Base-by-base conservation (phyloP, 2,797 vertebrate species). In the Scleropages formosus region DNA sequence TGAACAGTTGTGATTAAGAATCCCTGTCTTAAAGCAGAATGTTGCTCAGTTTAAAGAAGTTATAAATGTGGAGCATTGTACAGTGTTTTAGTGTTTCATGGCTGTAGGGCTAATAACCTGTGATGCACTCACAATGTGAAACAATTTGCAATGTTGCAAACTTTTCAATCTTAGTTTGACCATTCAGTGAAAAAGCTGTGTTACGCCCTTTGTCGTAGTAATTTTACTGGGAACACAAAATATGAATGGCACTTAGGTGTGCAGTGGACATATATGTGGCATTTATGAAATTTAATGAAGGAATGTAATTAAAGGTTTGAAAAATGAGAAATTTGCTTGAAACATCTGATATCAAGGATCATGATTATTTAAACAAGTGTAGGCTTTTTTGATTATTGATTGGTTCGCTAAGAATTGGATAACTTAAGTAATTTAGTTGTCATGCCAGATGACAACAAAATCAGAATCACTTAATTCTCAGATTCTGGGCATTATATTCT, bases 91-190 rank as follows among this genome's bases (percentile, higher is more conserved):
- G 63, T 27, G 22, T 26, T 71, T 24, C 56, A 56, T 26, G 16
- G 24, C 26, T 26, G 24, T 27, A 20, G 31, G 39, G 31, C 31
- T n/a, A 39, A 26, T 58, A 56, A 71, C 22, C 51, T 71, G 68
- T 26, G 18, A 49, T 71, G 51, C 49, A 71, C 58, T 53, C 51
- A 56, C 68, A 26, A 51, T 71, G 24, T 69, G 67, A 27, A 51
- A 26, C 22, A 49, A 26, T 53, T 53, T 56, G 51, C 24, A 70
- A 47, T 51, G 22, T 24, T 22, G 11, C 1, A 13, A 53, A 22
- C 51, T 53, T 58, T 31, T 70, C 49, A 56, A 70, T 70, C 24
- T 70, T 70, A 27, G 47, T 18, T 0, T 3, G 47, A 27, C 49
- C 27, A 15, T 53, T 70, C 47, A 56, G 11, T 22, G 49, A 47